Evolutionary conservation across 2,113 vertebrate species (phyloP), one percentile per base, ranked within the genome.

Genomic region (Elgaria multicarinata): DNA sequence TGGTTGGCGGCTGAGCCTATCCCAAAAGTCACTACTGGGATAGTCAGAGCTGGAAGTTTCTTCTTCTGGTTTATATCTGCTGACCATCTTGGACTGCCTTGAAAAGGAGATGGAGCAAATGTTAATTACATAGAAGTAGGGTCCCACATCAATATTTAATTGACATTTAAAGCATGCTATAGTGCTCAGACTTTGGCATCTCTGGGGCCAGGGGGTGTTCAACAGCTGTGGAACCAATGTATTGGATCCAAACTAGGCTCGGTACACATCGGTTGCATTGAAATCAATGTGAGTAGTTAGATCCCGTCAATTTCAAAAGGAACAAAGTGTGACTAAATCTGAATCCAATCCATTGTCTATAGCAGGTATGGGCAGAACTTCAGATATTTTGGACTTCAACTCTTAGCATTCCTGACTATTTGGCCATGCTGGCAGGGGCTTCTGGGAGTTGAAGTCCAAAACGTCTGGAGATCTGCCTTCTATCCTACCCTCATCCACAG

Each of bases 21-120:
- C 84, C 89, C 89, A 90, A 55, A 83, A 76, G 33, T 44, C 58
- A 0, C 26, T 6, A 0, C 2, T 16, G 26, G 55, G 1, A 18
- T 0, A 33, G 9, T 46, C 72, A 1, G 14, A 4, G 12, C 28
- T 8, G 28, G 46, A 16, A 28, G 36, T 13, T 1, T 71, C 36
- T 1, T 20, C 18, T 8, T 92, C 87, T 3, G 53, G 28, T 7
- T 24, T 9, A 2, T 24, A 3, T 67, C 91, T 64, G 85, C 91
- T 87, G 13, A 92, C 91, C 31, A 64, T 72, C 85, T 46, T 87
- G 46, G 91, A 92, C 33, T 79, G 85, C 72, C 91, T 92, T 33
- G 16, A 62, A 78, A 42, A 36, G n/a, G 46, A 72, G 53, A 67
- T 1, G 9, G 24, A 26, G 55, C 20, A 76, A 18, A 83, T 4